Base-by-base conservation (phyloP, 2,113 vertebrate genomes). In the Pachyramphus minor region DNA sequence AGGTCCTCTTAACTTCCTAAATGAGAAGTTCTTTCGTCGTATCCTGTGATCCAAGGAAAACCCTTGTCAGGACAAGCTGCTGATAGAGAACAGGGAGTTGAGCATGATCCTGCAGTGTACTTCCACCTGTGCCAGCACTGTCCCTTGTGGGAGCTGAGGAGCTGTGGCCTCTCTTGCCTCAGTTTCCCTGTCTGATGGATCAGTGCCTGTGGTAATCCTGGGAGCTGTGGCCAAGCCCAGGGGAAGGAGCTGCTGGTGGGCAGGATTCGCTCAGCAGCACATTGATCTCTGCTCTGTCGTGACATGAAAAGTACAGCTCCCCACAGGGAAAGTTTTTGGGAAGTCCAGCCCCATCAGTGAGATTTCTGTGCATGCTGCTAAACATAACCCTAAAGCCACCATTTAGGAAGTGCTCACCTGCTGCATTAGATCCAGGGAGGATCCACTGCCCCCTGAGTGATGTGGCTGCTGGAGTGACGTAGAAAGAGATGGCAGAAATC, bases 191-290 rank as follows among this genome's bases (percentile, higher is more conserved):
- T 8, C 45, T 39, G 49, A 11, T 52, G 74, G 45, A 24, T 58
- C 21, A 4, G 74, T 42, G 12, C 28, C 42, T 18, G 0, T n/a
- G 64, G 39, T 7, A 20, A 3, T 9, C 14, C 33, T 0, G 0
- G 42, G 35, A 12, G 9, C 66, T 30, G 50, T 18, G 71, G 37
- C 25, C 27, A 12, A 37, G 69, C 39, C 68, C 10, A 8, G 39
- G 45, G 68, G 58, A 45, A 60, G 66, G 83, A 71, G 19, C 2
- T 0, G 4, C 53, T 41, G 52, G 25, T 55, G 79, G 53, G 15
- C 3, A 1, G 67, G 35, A 33, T 59, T 31, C 31, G 30, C 50
- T 44, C 35, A 9, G 72, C 83, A 81, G 63, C 89, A 0, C 86
- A 7, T 4, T n/a, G 39, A 20, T 67, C 69, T 87, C 50, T 74